Percentiles rank a stretch among this genome's conserved stretches.
phyloP scores from a whole-genome alignment of 1,140 invertebrate genomes.

The Sipha flava region DNA sequence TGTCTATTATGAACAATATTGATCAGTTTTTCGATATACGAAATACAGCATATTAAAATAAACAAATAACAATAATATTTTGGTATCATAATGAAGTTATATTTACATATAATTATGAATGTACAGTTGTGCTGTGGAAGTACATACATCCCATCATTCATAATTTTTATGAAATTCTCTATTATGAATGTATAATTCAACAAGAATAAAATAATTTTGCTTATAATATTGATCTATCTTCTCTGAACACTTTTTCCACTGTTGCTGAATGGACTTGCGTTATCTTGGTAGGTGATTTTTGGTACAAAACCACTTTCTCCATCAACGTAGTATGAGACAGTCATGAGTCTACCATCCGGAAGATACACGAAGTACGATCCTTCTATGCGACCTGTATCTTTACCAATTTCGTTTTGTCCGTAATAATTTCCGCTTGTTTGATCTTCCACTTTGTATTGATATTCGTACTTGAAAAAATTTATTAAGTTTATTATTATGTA shows the following conservation, averaged over 20 bases:
- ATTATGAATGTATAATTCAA: background rate
- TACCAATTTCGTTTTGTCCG: slow-evolving; percentile 55
- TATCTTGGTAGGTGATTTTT: slow-evolving; percentile 52
- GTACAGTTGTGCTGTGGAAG: background rate
- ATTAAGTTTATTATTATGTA: background rate
- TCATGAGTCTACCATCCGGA: slow-evolving; percentile 48
- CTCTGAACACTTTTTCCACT: slow-evolving; percentile 7
- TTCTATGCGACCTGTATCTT: slow-evolving; percentile 51
- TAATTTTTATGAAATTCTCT: background rate
- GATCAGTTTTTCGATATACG: background rate
- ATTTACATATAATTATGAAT: background rate
- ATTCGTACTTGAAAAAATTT: slow-evolving; percentile 53
- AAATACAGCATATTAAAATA: background rate
- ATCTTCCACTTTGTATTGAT: slow-evolving; percentile 63
- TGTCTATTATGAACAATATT: background rate
- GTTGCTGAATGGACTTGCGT: slow-evolving; percentile 48
- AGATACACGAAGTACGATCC: slow-evolving; percentile 23
- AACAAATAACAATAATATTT: background rate
- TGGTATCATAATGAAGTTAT: background rate
- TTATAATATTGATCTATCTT: background rate
- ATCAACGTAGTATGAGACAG: slow-evolving; percentile 57
- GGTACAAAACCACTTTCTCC: slow-evolving; percentile 61
- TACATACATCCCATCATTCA: background rate
- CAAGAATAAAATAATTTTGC: background rate
- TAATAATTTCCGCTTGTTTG: slow-evolving; percentile 54